Evolutionary conservation across 2,113 vertebrate species (phyloP), one percentile per base, ranked within the genome.

Genomic region (Nycticebus coucang): DNA sequence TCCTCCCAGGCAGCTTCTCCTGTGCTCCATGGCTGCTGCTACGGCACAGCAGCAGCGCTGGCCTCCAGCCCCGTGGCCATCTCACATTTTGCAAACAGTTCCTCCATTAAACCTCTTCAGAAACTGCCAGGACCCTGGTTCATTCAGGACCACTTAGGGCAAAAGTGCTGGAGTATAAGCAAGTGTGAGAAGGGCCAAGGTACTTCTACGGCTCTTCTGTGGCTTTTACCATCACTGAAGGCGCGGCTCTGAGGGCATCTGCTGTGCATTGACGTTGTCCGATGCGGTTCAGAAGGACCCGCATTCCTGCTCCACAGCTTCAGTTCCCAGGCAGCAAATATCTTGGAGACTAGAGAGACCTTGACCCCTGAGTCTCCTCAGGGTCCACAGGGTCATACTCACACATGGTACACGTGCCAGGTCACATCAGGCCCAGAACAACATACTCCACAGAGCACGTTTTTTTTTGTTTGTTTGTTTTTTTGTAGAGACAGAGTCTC

Each of bases 181-280:
- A 92, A 45, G 6, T n/a, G 7, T 0, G 2, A 17, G 57, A 3
- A 37, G 8, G 50, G 17, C 5, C 0, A 17, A 41, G 21, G 14
- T 33, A 15, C 41, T 85, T 50, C 79, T 62, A 13, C 35, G 62
- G 35, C 10, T 30, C 35, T 80, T 37, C 75, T 7, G 30, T 71
- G 68, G 8, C 8, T 81, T 80, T 88, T 60, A 33, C 10, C 19
- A 53, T 72, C 45, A 78, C 33, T 59, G 41, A 10, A 89, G n/a
- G 3, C 30, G 14, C 55, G 60, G 41, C 33, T 71, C 53, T 69
- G 72, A 6, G 13, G 60, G 21, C 21, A 15, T 37, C 53, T 71
- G 71, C 13, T 79, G 4, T 19, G 74, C n/a, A 8, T 21, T 80
- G 66, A 59, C 59, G 81, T 57, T 28, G 57, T 24, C 33, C 22